Evolutionary conservation across 2,113 vertebrate species (phyloP).

Genomic region (Gnathonemus longibarbis): DNA sequence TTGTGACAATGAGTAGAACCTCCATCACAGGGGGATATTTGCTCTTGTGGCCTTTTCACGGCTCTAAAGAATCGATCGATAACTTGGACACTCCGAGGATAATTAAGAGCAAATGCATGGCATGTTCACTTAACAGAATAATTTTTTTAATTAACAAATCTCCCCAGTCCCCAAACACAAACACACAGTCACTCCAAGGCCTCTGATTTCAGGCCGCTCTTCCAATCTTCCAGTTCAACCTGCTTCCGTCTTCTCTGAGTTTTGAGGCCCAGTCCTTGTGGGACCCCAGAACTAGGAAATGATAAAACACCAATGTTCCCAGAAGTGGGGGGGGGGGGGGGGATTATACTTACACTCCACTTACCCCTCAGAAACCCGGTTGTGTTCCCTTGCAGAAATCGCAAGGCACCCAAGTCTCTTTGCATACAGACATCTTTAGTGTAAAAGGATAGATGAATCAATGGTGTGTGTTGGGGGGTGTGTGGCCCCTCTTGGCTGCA

Average conservation of each 20-base stretch:
- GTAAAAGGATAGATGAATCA: background rate
- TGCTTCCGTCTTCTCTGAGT: background rate
- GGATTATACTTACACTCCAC: background rate
- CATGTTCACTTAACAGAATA: background rate
- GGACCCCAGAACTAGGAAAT: background rate
- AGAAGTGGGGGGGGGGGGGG: background rate
- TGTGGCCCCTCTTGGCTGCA: background rate
- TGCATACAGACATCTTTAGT: background rate
- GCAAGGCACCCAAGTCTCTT: background rate
- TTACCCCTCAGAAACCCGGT: background rate
- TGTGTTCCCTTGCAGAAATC: background rate
- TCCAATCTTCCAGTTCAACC: background rate
- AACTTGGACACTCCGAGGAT: background rate
- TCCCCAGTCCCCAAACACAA: background rate
- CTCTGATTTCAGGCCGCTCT: background rate
- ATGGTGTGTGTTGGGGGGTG: background rate
- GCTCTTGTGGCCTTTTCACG: background rate
- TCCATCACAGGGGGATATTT: background rate
- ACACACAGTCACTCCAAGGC: background rate
- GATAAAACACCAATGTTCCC: background rate
- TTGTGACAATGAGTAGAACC: conserved; percentile 1
- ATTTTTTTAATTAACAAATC: background rate
- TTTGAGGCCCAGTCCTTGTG: background rate
- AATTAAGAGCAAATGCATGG: background rate
- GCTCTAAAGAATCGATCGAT: background rate